A percentile compares a stretch with the other conserved stretches of the same genome.
phyloP scores from a whole-genome alignment of 1,140 invertebrate species.

The Drosophila eugracilis region DNA sequence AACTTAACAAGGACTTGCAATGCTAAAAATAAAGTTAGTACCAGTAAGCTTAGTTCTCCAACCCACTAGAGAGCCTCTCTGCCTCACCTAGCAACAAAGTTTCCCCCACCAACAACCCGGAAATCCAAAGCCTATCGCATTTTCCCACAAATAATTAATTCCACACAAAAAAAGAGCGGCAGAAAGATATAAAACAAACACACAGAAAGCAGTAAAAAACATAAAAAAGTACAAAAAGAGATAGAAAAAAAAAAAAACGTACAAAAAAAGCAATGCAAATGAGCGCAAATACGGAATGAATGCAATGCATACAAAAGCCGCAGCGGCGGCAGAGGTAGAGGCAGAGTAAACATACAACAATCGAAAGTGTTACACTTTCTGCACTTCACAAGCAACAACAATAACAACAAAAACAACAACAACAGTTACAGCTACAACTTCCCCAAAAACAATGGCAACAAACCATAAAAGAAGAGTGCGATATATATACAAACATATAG shows the following conservation, averaged over 20 bases:
- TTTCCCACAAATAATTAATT: constrained; percentile 83
- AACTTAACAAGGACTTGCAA: no score
- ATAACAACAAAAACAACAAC: constrained; percentile 42
- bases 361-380: constrained; percentile 83
- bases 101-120: constrained; percentile 60
- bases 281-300: constrained; percentile 81
- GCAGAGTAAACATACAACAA: constrained; percentile 57
- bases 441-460: constrained; percentile 59
- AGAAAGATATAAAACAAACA: constrained; percentile 43
- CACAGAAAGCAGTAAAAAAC: constrained; percentile 18
- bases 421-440: constrained; percentile 19
- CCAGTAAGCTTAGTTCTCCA: background rate
- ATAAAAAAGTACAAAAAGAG: constrained; percentile 26
- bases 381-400: constrained; percentile 72
- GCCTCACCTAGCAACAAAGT: constrained; percentile 1
- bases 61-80: background rate
- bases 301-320: constrained; percentile 63
- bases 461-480: constrained; percentile 76
- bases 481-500: constrained; percentile 42
- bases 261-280: constrained; percentile 71
- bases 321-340: constrained; percentile 40
- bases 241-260: constrained; percentile 22
- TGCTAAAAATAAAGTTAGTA: no score
- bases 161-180: constrained; percentile 41
- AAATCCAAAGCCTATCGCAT: constrained; percentile 70